Evolutionary conservation across 2,797 vertebrate species (phyloP).

Genomic region (Scyliorhinus canicula): DNA sequence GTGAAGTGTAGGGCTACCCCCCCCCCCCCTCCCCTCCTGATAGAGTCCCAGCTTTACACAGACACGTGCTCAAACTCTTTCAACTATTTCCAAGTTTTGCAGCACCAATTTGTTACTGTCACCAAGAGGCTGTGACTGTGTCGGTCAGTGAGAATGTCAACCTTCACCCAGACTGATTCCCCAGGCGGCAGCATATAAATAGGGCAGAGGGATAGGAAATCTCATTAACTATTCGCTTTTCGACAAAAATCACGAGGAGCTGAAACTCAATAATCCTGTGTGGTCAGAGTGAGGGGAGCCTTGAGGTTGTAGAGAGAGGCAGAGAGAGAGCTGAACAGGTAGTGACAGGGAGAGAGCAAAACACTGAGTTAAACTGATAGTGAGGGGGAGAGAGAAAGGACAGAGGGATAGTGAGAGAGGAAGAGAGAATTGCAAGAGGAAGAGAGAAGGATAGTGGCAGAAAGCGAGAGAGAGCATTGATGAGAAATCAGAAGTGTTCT

Average conservation of each 20-base stretch:
- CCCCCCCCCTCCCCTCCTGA: conserved; percentile 58
- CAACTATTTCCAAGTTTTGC: conserved; percentile 69
- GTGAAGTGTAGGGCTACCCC: background rate
- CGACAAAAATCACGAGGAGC: conserved; percentile 55
- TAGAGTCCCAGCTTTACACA: conserved; percentile 63
- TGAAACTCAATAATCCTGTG: conserved; percentile 58
- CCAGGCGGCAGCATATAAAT: conserved; percentile 67
- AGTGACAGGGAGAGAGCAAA: background rate
- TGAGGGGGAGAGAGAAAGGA: background rate
- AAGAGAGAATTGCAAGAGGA: background rate
- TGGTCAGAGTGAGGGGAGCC: conserved; percentile 43
- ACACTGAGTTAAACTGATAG: background rate
- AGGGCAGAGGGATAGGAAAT: conserved; percentile 53
- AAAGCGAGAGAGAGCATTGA: background rate
- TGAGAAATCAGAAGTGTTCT: conserved; percentile 42
- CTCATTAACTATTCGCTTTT: conserved; percentile 53
- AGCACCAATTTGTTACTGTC: conserved; percentile 73
- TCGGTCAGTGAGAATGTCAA: conserved; percentile 66
- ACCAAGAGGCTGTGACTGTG: conserved; percentile 66
- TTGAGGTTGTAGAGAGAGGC: too few relatives aligned
- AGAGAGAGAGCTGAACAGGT: too few relatives aligned
- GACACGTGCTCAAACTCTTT: conserved; percentile 56
- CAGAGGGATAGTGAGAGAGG: background rate
- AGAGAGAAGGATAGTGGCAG: background rate
- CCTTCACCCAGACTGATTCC: conserved; percentile 63